Conservation (phyloP, 2,797 vertebrate species). For the Eulemur mongoz region DNA sequence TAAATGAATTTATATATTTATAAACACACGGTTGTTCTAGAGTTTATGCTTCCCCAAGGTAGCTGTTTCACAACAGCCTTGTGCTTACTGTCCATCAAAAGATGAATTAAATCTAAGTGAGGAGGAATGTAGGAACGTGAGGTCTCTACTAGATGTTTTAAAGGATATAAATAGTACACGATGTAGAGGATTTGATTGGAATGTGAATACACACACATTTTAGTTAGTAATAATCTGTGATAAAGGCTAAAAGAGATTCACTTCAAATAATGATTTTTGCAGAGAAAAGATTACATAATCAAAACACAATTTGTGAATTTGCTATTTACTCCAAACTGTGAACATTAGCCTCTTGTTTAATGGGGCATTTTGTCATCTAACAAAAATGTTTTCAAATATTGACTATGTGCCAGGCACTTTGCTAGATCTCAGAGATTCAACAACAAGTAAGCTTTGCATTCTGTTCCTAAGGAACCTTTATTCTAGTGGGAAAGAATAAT, state of each 20-base stretch:
- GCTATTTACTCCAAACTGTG: constrained; percentile 20
- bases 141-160: neutral
- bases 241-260: constrained; percentile 16
- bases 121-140: neutral
- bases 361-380: neutral
- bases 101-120: neutral
- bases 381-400: constrained; percentile 3
- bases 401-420: neutral
- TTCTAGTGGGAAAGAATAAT: constrained; percentile 35
- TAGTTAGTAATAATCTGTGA: constrained; percentile 23
- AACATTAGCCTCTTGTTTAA: constrained; percentile 29
- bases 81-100: neutral
- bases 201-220: neutral
- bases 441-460: neutral
- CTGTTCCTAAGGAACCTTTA: neutral
- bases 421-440: neutral
- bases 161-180: neutral
- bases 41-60: neutral
- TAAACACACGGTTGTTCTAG: neutral
- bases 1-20: constrained; percentile 7
- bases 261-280: constrained; percentile 36
- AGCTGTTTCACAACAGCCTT: neutral
- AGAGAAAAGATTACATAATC: constrained; percentile 8
- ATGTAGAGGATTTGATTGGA: neutral
- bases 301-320: constrained; percentile 50